phyloP scores from a whole-genome alignment of 2,113 vertebrate genomes.

The Laterallus jamaicensis region DNA sequence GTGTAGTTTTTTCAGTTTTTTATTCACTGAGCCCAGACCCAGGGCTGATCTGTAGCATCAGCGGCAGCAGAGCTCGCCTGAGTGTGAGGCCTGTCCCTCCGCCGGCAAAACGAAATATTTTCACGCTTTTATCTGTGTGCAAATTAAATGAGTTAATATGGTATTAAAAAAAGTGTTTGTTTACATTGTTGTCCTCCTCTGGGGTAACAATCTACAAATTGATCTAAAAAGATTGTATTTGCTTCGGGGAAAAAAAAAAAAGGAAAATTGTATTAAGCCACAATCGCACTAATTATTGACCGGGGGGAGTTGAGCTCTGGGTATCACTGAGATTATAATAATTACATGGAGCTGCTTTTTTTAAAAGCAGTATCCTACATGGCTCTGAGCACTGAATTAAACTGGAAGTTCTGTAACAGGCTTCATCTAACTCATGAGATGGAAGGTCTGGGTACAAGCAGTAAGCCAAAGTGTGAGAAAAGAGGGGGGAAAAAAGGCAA shows the following conservation, averaged over 20 bases:
- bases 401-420: background rate
- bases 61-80: background rate
- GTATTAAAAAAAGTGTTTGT: conserved; percentile 33
- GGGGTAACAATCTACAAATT: conserved; percentile 58
- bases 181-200: conserved; percentile 57
- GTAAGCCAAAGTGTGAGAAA: background rate
- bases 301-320: conserved; percentile 36
- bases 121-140: conserved; percentile 58
- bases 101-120: background rate
- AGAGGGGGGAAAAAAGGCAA: background rate
- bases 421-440: background rate
- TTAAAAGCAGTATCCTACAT: background rate
- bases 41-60: background rate
- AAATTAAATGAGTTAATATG: conserved; percentile 69
- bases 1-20: background rate
- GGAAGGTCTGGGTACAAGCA: background rate
- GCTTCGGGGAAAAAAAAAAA: conserved; percentile 36
- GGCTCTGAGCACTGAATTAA: background rate
- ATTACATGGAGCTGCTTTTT: conserved; percentile 16
- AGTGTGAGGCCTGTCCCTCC: background rate
- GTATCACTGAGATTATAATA: conserved; percentile 41
- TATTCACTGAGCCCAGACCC: background rate
- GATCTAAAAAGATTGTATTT: conserved; percentile 66
- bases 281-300: conserved; percentile 60
- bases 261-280: conserved; percentile 58